Conservation (phyloP, 2,888 invertebrate genomes). For the Apoda limacodes region DNA sequence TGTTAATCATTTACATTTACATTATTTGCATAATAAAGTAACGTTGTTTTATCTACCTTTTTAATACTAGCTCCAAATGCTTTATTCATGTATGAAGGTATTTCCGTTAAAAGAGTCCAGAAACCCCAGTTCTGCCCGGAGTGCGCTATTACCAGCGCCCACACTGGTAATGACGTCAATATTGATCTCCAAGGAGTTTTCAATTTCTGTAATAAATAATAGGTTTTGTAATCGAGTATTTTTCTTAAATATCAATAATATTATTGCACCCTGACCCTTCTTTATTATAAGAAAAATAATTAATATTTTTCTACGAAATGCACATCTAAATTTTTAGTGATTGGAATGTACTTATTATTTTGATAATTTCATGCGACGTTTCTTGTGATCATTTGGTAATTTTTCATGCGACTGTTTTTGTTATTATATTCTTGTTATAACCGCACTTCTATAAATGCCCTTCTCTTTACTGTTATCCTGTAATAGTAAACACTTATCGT, state of each 20-base stretch:
- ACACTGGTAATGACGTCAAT: constrained; percentile 68
- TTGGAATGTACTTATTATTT: too few species aligned
- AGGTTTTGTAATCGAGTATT: too few species aligned
- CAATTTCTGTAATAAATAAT: constrained; percentile 27
- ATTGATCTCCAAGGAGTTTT: constrained; percentile 70
- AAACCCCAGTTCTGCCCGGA: constrained; percentile 80
- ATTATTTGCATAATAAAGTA: neutral
- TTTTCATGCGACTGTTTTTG: too few species aligned
- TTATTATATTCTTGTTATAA: too few species aligned
- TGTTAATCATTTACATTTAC: too few species aligned
- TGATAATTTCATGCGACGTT: too few species aligned
- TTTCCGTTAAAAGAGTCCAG: constrained; percentile 77
- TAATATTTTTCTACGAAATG: neutral
- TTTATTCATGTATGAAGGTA: constrained; percentile 75
- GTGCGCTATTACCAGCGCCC: constrained; percentile 66
- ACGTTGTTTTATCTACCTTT: constrained; percentile 37
- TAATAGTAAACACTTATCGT: too few species aligned
- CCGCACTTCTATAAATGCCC: too few species aligned
- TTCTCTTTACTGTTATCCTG: too few species aligned
- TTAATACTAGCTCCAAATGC: constrained; percentile 72
- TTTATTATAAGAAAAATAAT: neutral
- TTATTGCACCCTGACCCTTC: neutral
- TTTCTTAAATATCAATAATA: too few species aligned
- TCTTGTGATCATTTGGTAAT: too few species aligned
- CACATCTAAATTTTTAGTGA: too few species aligned